These are phyloP conservation scores for Cerastis leucographa DNA, from an alignment of 2,888 invertebrate species.

Conservation along the genomic window DNA sequence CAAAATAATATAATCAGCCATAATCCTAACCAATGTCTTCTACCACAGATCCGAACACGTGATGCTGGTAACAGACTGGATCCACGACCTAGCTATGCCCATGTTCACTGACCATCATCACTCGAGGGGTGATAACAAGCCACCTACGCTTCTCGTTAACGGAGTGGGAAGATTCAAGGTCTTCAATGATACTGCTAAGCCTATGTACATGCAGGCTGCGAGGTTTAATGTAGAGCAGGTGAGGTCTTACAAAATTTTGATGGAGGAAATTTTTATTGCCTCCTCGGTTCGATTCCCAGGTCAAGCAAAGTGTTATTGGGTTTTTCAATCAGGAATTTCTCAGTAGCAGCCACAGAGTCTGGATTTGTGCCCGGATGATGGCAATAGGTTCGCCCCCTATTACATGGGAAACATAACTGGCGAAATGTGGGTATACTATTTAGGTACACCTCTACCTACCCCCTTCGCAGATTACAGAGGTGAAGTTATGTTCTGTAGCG, in stretches of 20 bases:
- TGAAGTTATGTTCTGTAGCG: too few relatives aligned
- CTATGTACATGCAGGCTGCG: slow-evolving; percentile 90
- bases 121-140: slow-evolving; percentile 95
- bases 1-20: too few relatives aligned
- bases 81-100: slow-evolving; percentile 92
- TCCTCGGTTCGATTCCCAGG: too few relatives aligned
- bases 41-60: slow-evolving; percentile 92
- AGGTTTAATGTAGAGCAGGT: slow-evolving; percentile 92
- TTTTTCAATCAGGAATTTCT: too few relatives aligned
- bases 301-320: too few relatives aligned
- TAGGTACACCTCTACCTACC: too few relatives aligned
- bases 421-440: too few relatives aligned
- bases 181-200: slow-evolving; percentile 81
- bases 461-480: too few relatives aligned
- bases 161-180: slow-evolving; percentile 93
- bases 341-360: too few relatives aligned
- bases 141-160: slow-evolving; percentile 95
- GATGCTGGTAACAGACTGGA: slow-evolving; percentile 96
- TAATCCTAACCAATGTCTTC: neutral
- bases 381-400: too few relatives aligned
- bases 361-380: too few relatives aligned
- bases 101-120: slow-evolving; percentile 97
- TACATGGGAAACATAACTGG: too few relatives aligned
- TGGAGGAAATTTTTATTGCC: neutral
- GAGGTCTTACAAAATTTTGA: neutral